phyloP scores from a whole-genome alignment of 2,113 vertebrate species.

The Clarias batrachus region DNA sequence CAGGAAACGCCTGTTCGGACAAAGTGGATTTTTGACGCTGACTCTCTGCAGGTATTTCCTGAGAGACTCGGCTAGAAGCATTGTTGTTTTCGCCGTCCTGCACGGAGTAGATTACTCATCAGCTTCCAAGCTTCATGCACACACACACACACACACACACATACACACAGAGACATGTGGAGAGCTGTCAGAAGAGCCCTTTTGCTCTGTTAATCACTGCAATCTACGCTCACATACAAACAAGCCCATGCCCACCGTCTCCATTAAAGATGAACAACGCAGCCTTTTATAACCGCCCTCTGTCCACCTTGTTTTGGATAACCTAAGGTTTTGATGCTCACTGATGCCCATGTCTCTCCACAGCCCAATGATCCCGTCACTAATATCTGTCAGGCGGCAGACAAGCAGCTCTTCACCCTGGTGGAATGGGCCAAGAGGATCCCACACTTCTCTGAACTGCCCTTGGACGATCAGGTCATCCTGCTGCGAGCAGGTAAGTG shows the following conservation, averaged over 20 bases:
- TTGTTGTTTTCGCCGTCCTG: conserved; percentile 68
- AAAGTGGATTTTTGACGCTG: conserved; percentile 59
- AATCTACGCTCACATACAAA: not conserved
- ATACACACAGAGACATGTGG: not conserved
- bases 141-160: not conserved
- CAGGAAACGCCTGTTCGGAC: conserved; percentile 56
- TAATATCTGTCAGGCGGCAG: conserved; percentile 92
- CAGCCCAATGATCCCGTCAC: conserved; percentile 93
- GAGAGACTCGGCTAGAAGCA: conserved; percentile 57
- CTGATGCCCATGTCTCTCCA: conserved; percentile 14
- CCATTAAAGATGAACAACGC: not conserved
- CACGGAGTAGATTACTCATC: conserved; percentile 60
- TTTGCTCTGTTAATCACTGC: not conserved
- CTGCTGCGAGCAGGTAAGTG: conserved; percentile 83
- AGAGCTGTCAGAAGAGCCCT: not conserved
- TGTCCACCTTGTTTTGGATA: too few relatives aligned
- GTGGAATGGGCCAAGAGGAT: conserved; percentile 94
- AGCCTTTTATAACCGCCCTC: not conserved
- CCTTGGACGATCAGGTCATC: conserved; percentile 90
- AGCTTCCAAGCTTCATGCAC: not conserved
- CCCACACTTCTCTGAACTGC: conserved; percentile 89
- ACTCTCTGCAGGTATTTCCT: conserved; percentile 74
- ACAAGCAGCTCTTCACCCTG: conserved; percentile 91
- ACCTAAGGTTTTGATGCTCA: not conserved
- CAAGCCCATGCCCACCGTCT: not conserved